Conservation (phyloP, 2,113 vertebrate species). For the Phyllopteryx taeniolatus region DNA sequence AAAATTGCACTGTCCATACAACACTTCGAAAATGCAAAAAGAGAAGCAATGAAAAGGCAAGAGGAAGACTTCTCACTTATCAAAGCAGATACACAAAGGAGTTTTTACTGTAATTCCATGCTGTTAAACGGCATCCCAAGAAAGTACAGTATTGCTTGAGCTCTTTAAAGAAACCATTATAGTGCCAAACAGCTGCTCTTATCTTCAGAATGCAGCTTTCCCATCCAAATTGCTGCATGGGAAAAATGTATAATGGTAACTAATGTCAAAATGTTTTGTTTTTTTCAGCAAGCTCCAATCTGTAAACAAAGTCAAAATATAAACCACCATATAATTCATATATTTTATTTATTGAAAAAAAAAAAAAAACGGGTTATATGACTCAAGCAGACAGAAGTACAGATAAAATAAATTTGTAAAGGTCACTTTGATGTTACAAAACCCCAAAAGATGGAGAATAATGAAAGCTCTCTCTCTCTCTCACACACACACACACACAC, state of each 20-base stretch:
- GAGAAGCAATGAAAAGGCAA: no score
- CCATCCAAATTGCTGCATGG: no score
- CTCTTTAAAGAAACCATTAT: no score
- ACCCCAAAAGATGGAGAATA: slow-evolving; percentile 62
- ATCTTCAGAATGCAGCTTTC: no score
- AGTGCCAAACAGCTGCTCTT: no score
- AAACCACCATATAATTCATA: background rate
- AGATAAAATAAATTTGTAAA: slow-evolving; percentile 73
- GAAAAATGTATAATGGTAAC: background rate
- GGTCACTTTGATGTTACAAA: slow-evolving; percentile 80
- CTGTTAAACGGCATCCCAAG: no score
- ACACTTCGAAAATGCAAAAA: no score
- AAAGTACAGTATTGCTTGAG: no score
- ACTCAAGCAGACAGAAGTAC: slow-evolving; percentile 74
- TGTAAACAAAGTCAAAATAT: slow-evolving; percentile 2
- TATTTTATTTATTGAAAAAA: slow-evolving; percentile 70
- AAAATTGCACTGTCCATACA: no score
- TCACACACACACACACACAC: slow-evolving; percentile 7
- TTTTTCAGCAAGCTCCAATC: background rate
- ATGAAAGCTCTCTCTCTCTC: slow-evolving; percentile 12
- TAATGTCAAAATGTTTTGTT: background rate
- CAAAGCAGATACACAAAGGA: no score
- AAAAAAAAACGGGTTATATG: slow-evolving; percentile 65
- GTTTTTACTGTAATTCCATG: no score
- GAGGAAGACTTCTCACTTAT: no score